Evolutionary conservation across 2,113 vertebrate species (phyloP).

Genomic region (Callipepla squamata): DNA sequence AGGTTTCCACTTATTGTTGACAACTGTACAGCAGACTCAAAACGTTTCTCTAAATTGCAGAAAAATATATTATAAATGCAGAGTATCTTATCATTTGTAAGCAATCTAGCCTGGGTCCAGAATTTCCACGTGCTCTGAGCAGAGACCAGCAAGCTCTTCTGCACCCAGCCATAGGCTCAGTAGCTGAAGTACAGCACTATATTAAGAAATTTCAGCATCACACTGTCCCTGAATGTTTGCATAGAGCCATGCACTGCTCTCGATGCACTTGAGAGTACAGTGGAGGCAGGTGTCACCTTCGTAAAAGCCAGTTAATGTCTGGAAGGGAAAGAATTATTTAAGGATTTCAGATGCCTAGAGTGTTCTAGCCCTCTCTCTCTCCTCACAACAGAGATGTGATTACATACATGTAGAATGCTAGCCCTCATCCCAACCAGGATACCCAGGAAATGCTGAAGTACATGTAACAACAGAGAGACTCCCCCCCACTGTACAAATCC

Average conservation of each 20-base stretch:
- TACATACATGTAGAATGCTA: not conserved
- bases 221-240: not conserved
- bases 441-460: not conserved
- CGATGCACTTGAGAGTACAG: not conserved
- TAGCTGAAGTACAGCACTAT: not conserved
- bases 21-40: slow-evolving; percentile 19
- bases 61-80: slow-evolving; percentile 1
- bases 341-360: not conserved
- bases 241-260: not conserved
- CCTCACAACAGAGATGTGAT: not conserved
- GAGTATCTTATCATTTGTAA: slow-evolving; percentile 29
- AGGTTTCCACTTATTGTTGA: slow-evolving; percentile 42
- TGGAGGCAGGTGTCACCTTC: not conserved
- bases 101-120: not conserved
- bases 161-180: not conserved
- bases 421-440: not conserved
- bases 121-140: not conserved
- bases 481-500: not conserved
- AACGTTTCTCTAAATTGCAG: slow-evolving; percentile 32
- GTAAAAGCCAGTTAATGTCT: not conserved
- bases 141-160: not conserved
- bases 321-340: not conserved
- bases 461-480: not conserved
- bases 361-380: not conserved
- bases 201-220: not conserved